Evolutionary conservation across 1,140 invertebrate species (phyloP).

Genomic region (Scaptomyza graminum): DNA sequence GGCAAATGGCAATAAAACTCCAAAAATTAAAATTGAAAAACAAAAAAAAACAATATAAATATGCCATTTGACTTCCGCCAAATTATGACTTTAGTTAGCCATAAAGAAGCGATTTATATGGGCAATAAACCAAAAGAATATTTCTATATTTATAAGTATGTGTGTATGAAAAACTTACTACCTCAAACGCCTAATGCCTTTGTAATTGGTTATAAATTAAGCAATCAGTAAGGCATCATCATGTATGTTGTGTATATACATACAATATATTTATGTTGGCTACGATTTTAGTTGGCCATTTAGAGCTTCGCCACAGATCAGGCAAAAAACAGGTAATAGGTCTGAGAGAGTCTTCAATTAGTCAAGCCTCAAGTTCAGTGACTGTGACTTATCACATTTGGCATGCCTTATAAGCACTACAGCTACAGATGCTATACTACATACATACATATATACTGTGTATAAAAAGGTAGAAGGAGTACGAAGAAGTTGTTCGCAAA

Average conservation of each 20-base stretch:
- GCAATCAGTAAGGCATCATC: constrained; percentile 57
- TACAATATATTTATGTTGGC: background rate
- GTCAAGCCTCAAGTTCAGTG: constrained; percentile 57
- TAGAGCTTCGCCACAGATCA: background rate
- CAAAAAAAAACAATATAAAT: too few relatives aligned
- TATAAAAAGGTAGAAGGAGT: constrained; percentile 11
- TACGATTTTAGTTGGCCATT: background rate
- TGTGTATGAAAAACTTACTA: constrained; percentile 26
- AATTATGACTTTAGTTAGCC: constrained; percentile 37
- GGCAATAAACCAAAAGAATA: constrained; percentile 67
- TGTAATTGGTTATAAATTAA: constrained; percentile 81
- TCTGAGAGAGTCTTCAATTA: constrained; percentile 33
- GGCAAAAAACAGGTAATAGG: background rate
- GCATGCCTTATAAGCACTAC: background rate
- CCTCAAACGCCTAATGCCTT: constrained; percentile 63
- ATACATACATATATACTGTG: too few relatives aligned
- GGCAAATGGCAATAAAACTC: constrained; percentile 58
- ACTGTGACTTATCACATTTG: constrained; percentile 53
- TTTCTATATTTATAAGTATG: background rate
- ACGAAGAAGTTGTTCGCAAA: constrained; percentile 1
- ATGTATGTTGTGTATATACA: background rate
- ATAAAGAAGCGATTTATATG: constrained; percentile 72
- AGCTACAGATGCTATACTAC: too few relatives aligned
- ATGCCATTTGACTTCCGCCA: constrained; percentile 65
- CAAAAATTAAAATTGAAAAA: constrained; percentile 3